Evolutionary conservation across 2,113 vertebrate genomes (phyloP).

Genomic region (Falco punctatus): DNA sequence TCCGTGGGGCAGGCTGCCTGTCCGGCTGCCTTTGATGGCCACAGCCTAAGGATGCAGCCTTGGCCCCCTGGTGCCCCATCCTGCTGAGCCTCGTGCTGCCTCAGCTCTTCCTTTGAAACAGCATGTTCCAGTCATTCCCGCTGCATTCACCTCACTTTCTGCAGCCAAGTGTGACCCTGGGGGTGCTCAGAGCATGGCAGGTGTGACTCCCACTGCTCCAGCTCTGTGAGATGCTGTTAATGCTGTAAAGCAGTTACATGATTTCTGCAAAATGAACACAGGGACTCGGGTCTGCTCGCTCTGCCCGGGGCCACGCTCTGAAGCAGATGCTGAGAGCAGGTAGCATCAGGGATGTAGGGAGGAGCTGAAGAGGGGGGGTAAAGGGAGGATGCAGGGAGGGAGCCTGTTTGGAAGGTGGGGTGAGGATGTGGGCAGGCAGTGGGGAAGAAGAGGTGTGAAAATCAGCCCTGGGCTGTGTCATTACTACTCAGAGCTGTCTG

Average conservation of each 20-base stretch:
- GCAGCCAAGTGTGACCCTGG: neutral
- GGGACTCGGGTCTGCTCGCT: neutral
- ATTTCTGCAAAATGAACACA: neutral
- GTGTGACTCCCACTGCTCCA: neutral
- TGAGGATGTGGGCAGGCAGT: accelerated
- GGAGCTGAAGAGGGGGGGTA: neutral
- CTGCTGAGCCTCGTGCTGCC: neutral
- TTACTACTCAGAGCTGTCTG: neutral
- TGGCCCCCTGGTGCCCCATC: neutral
- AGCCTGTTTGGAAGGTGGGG: neutral
- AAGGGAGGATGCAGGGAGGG: neutral
- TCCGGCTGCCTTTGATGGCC: neutral
- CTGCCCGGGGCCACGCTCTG: neutral
- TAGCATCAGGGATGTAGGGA: neutral
- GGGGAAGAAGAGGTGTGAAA: neutral
- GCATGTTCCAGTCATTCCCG: neutral
- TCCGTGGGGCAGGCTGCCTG: neutral
- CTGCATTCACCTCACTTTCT: neutral
- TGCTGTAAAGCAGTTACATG: neutral
- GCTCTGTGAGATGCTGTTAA: neutral
- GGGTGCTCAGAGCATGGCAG: neutral
- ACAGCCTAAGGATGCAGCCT: neutral
- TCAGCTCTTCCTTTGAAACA: neutral
- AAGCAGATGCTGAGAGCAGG: neutral
- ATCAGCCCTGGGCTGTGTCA: neutral